A percentile compares a stretch with the other conserved stretches of the same genome.
Evolutionary conservation across 2,888 invertebrate genomes (phyloP).

Genomic region (Drosophila mimica): DNA sequence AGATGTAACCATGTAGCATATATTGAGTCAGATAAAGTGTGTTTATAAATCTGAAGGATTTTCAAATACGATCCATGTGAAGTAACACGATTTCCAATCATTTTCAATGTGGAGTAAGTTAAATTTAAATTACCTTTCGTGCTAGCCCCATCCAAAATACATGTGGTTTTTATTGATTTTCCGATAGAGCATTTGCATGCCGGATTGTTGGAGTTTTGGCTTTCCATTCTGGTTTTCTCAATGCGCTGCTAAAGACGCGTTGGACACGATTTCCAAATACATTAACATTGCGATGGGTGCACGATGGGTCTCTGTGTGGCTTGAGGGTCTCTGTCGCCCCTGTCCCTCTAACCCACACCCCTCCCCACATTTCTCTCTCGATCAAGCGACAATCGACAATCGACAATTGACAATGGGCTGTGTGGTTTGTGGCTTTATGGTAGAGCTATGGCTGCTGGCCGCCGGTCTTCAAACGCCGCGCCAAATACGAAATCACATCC

Average conservation of each 20-base stretch:
- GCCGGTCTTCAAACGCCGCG: conserved; percentile 70
- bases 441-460: conserved; percentile 60
- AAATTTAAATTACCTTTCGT: not conserved
- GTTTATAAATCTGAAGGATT: not conserved
- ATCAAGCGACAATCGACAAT: conserved; percentile 38
- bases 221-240: conserved; percentile 70
- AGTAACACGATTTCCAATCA: not conserved
- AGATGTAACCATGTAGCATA: not conserved
- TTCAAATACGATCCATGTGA: not conserved
- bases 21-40: not conserved
- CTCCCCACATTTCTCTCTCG: not conserved
- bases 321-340: conserved; percentile 13
- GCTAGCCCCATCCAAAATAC: no score
- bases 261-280: conserved; percentile 81
- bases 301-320: conserved; percentile 44
- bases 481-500: conserved; percentile 76
- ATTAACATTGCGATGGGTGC: conserved; percentile 79
- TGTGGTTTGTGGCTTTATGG: conserved; percentile 8
- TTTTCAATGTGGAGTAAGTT: not conserved
- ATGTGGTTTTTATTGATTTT: not conserved
- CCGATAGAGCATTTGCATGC: conserved; percentile 30
- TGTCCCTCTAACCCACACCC: not conserved
- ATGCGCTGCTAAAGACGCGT: conserved; percentile 42
- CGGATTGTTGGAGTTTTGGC: conserved; percentile 26
- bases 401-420: conserved; percentile 50